Evolutionary conservation across 2,888 invertebrate species (phyloP), one percentile per base, ranked within the genome.

Genomic region (Craniophora ligustri): DNA sequence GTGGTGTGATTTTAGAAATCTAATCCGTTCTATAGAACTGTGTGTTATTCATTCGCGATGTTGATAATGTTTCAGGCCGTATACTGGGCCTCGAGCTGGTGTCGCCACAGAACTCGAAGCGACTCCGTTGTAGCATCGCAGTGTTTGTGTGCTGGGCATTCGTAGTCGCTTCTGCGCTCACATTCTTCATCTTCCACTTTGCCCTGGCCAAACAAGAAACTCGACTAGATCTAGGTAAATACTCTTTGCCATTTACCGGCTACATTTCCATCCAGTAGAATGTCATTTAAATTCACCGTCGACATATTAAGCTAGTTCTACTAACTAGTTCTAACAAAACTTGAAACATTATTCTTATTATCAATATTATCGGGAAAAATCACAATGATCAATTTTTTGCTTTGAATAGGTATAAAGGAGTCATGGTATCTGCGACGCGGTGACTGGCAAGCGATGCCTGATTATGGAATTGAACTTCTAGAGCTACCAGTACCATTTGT

Each of bases 141-240:
- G 89, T 92, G 62, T 92, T 88, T 82, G 87, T 90, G 61, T 91
- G 91, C 80, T 92, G 92, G 90, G 83, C 89, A 11, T 73, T 91
- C 53, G 65, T 89, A 26, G 86, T 91, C 14, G 85, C 86, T 32
- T 75, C 75, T n/a, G 86, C 79, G 26, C 82, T 92, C 42, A 79
- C 82, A 35, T 64, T 85, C 77, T 83, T 85, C 79, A 78, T 90
- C 62, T 65, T 87, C 74, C 72, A 79, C 64, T 75, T 80, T 64
- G 79, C 79, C 14, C 64, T 85, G 41, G 69, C 79, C 41, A 69
- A 57, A 53, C 71, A 75, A 11, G 76, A 72, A 49, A 69, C 59
- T 2, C 84, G 86, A 34, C 79, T 89, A 50, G 87, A 91, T 56
- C 75, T 91, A 84, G 91, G 92, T 92, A 91, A 84, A 32, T 16